These are phyloP conservation scores for Leuciscus idus DNA, from an alignment of 2,113 vertebrate species.

Conservation along the genomic window DNA sequence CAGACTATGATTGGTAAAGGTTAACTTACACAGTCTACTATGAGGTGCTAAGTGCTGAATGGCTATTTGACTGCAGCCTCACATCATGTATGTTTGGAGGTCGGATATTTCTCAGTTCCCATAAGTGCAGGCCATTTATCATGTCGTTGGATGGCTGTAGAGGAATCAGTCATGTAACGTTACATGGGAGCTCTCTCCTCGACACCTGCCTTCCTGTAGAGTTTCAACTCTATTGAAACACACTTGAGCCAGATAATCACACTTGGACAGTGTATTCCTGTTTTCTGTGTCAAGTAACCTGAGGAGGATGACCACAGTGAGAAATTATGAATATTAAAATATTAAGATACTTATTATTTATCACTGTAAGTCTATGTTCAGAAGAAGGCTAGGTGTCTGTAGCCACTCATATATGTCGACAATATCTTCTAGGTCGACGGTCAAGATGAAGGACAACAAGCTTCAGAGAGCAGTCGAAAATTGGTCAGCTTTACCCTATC, in stretches of 20 bases:
- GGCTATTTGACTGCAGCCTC: neutral
- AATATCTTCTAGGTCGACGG: slow-evolving; percentile 82
- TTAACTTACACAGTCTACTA: neutral
- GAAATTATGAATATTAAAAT: too few relatives aligned
- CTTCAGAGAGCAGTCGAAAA: slow-evolving; percentile 87
- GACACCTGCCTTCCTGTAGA: neutral
- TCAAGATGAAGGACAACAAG: slow-evolving; percentile 82
- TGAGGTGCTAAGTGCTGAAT: neutral
- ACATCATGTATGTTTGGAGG: slow-evolving; percentile 9
- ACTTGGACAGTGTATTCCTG: too few relatives aligned
- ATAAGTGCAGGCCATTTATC: slow-evolving; percentile 20
- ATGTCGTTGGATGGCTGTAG: neutral
- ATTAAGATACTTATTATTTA: neutral
- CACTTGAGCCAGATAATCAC: too few relatives aligned
- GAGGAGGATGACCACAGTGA: too few relatives aligned
- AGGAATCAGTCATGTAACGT: neutral
- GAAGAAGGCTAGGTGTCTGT: neutral
- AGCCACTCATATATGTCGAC: slow-evolving; percentile 7
- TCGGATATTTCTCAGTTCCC: slow-evolving; percentile 16
- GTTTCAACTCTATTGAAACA: neutral
- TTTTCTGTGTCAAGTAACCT: too few relatives aligned
- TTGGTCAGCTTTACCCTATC: slow-evolving; percentile 94
- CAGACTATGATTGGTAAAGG: slow-evolving; percentile 8
- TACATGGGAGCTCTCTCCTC: neutral
- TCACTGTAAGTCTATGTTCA: neutral